phyloP scores from a whole-genome alignment of 1,140 invertebrate genomes.

The Magallana angulata region DNA sequence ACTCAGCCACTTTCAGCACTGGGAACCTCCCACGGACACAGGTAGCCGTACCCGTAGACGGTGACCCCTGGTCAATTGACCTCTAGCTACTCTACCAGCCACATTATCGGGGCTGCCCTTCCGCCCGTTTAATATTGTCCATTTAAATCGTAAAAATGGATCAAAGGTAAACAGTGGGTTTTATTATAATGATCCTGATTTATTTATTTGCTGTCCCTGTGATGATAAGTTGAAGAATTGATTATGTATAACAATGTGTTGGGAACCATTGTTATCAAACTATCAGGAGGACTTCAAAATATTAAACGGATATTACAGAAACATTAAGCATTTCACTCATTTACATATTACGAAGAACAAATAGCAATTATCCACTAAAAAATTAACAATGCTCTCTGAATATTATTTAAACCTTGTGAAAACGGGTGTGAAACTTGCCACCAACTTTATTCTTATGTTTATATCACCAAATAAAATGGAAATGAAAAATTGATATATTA shows the following conservation, averaged over 20 bases:
- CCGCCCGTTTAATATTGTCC: conserved; percentile 20
- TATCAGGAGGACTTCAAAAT: conserved; percentile 1
- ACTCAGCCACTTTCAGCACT: background rate
- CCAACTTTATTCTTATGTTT: too few relatives aligned
- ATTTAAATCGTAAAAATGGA: conserved; percentile 29
- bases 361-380: background rate
- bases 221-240: conserved; percentile 16
- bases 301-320: background rate
- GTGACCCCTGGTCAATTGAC: background rate
- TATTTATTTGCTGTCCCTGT: background rate
- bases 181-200: conserved; percentile 27
- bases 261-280: background rate
- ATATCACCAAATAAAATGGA: too few relatives aligned
- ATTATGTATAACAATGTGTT: conserved; percentile 20
- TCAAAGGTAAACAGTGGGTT: conserved; percentile 22
- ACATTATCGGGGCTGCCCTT: background rate
- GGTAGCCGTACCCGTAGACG: background rate
- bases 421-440: too few relatives aligned
- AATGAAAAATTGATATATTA: too few relatives aligned
- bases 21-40: conserved; percentile 1
- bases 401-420: too few relatives aligned
- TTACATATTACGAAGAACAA: background rate
- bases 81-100: background rate
- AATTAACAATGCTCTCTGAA: background rate
- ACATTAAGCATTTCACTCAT: conserved; percentile 4